Percentiles rank a stretch among this genome's conserved stretches.
These are phyloP conservation scores for Euphydryas editha DNA, from an alignment of 2,888 invertebrate species.

Conservation along the genomic window DNA sequence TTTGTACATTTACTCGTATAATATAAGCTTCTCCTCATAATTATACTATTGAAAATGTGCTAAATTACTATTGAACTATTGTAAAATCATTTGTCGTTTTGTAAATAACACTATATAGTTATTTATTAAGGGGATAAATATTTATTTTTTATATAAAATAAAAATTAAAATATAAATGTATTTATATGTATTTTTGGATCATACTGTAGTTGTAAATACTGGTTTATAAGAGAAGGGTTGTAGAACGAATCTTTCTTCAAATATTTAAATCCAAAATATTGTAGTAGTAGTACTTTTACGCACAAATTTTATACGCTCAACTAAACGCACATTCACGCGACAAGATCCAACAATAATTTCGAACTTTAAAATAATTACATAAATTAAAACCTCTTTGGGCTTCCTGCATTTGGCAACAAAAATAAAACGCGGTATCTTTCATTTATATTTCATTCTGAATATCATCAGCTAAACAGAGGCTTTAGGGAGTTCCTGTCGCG, in stretches of 20 bases:
- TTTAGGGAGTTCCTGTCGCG: background rate
- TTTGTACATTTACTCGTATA: background rate
- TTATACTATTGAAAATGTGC: background rate
- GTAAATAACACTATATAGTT: constrained; percentile 7
- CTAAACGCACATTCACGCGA: background rate
- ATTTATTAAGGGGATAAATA: background rate
- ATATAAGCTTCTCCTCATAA: background rate
- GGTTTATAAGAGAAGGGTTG: background rate
- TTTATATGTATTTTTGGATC: background rate
- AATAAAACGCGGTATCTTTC: background rate
- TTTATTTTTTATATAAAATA: constrained; percentile 6
- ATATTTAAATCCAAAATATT: background rate
- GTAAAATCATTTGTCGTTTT: background rate
- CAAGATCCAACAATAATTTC: background rate
- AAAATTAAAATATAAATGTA: background rate
- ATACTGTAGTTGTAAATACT: background rate
- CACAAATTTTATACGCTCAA: background rate
- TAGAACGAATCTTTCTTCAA: background rate
- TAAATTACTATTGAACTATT: constrained; percentile 4
- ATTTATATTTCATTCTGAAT: background rate
- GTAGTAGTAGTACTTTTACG: background rate
- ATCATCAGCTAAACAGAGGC: background rate
- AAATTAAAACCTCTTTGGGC: background rate
- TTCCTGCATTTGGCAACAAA: background rate
- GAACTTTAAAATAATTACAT: background rate